Evolutionary conservation across 2,888 invertebrate species (phyloP).

Genomic region (Drosophila testacea): DNA sequence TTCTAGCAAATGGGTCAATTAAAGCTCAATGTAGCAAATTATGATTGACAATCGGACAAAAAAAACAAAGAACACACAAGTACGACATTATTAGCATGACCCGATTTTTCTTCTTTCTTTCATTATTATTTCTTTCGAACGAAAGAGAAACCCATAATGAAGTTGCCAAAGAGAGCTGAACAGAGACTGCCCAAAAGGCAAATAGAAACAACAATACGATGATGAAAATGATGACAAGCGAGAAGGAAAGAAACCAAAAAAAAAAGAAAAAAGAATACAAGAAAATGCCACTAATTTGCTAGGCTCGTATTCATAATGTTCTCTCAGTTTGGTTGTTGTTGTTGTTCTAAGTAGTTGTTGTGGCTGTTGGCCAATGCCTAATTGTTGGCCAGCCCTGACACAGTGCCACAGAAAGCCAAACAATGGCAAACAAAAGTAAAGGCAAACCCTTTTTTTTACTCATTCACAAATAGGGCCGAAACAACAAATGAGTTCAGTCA

Average conservation of each 20-base stretch:
- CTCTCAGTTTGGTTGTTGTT: conserved; percentile 3
- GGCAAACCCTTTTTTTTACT: conserved; percentile 38
- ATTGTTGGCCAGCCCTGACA: conserved; percentile 80
- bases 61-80: conserved; percentile 27
- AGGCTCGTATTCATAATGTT: conserved; percentile 56
- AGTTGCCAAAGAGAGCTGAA: conserved; percentile 57
- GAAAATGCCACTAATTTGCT: conserved; percentile 64
- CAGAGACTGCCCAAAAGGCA: conserved; percentile 40
- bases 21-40: conserved; percentile 63
- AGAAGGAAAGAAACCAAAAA: conserved; percentile 2
- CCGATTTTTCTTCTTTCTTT: conserved; percentile 40
- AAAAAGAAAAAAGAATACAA: conserved; percentile 26
- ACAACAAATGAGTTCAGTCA: conserved; percentile 62
- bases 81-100: conserved; percentile 65
- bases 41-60: conserved; percentile 63
- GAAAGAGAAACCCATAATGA: conserved; percentile 58
- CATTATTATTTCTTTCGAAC: conserved; percentile 19
- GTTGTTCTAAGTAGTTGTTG: conserved; percentile 9
- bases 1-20: conserved; percentile 65
- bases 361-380: conserved; percentile 55
- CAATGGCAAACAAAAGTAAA: conserved; percentile 53
- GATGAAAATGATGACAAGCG: conserved; percentile 53
- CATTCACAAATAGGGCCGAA: conserved; percentile 27
- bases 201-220: conserved; percentile 56
- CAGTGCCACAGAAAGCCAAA: conserved; percentile 63